phyloP scores from a whole-genome alignment of 2,113 vertebrate genomes.

The Epinephelus lanceolatus region DNA sequence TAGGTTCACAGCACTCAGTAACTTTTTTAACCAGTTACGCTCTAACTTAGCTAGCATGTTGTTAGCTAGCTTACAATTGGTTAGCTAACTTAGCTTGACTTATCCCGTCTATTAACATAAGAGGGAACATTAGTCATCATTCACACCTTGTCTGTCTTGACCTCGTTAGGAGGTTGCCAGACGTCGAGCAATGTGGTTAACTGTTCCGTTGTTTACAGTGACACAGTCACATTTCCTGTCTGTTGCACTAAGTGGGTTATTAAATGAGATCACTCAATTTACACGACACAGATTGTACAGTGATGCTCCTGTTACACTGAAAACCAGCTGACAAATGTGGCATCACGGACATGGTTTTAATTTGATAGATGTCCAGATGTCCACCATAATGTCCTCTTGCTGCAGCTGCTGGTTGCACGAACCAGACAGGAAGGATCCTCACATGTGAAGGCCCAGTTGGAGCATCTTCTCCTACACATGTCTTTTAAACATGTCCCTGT shows the following conservation, averaged over 20 bases:
- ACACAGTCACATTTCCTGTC: slow-evolving; percentile 46
- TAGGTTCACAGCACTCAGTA: background rate
- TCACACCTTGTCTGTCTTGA: background rate
- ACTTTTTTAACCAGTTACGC: slow-evolving; percentile 29
- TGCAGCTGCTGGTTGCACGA: background rate
- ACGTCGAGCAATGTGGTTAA: background rate
- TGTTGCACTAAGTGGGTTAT: background rate
- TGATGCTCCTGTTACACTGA: background rate
- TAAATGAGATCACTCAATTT: background rate
- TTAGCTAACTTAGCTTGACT: background rate
- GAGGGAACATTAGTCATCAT: background rate
- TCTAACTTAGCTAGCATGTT: slow-evolving; percentile 34
- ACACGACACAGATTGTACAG: background rate
- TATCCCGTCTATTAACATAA: background rate
- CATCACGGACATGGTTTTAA: background rate
- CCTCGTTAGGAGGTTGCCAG: background rate
- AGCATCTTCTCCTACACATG: background rate
- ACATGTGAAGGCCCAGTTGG: slow-evolving; percentile 2
- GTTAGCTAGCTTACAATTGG: background rate
- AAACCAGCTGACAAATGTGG: background rate
- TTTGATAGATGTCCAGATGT: slow-evolving; percentile 1
- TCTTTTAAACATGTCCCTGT: background rate
- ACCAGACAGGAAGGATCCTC: slow-evolving; percentile 26
- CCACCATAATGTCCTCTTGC: background rate
- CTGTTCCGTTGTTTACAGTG: slow-evolving; percentile 31